phyloP scores from a whole-genome alignment of 2,113 vertebrate genomes.

The Notothenia rossii region DNA sequence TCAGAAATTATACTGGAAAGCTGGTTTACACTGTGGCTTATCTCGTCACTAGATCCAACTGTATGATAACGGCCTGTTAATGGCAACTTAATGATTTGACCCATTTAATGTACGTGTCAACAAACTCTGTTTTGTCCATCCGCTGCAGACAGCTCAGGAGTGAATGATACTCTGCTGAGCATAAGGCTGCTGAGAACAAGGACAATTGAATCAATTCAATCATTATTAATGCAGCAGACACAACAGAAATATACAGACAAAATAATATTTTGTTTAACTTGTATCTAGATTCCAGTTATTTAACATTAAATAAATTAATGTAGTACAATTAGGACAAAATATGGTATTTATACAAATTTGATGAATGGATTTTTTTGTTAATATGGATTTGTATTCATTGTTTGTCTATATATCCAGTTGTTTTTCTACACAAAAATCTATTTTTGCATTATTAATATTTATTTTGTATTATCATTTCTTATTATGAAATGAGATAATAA shows the following conservation, averaged over 20 bases:
- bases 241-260: not conserved
- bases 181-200: not conserved
- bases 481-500: not conserved
- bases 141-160: conserved; percentile 20
- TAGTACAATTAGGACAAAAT: not conserved
- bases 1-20: conserved; percentile 82
- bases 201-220: too few relatives aligned
- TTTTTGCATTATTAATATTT: too few relatives aligned
- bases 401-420: not conserved
- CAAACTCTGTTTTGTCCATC: conserved; percentile 46
- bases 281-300: not conserved
- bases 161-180: not conserved
- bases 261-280: not conserved
- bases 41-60: conserved; percentile 56
- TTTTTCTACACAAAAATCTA: too few relatives aligned
- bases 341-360: too few relatives aligned
- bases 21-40: conserved; percentile 74
- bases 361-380: not conserved
- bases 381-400: not conserved
- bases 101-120: conserved; percentile 65
- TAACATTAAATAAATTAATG: not conserved
- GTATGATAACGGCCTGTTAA: conserved; percentile 57
- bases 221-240: not conserved
- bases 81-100: conserved; percentile 53
- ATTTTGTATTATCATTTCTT: too few relatives aligned